A percentile compares a stretch with the other conserved stretches of the same genome.
Evolutionary conservation across 2,888 invertebrate genomes (phyloP).

Genomic region (Lochmaea capreae): DNA sequence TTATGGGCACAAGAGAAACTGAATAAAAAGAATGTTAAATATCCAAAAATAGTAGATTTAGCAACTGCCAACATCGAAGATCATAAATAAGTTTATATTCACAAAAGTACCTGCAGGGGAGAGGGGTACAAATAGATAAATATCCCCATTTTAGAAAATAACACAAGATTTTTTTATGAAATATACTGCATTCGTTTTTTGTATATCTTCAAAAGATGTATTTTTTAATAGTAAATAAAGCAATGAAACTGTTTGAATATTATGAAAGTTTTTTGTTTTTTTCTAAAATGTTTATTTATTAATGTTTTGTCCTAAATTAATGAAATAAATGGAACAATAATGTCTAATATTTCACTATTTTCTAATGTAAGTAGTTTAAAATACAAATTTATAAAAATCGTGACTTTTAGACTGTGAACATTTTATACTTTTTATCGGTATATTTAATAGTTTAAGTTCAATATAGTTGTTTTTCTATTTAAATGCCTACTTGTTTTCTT

Average conservation of each 20-base stretch:
- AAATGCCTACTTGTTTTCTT: conserved; percentile 6
- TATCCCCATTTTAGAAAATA: conserved; percentile 4
- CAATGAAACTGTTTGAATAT: not conserved
- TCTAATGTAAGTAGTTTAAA: conserved; percentile 24
- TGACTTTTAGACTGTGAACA: conserved; percentile 29
- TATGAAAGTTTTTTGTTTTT: not conserved
- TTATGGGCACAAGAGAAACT: conserved; percentile 97
- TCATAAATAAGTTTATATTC: conserved; percentile 49
- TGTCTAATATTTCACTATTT: conserved; percentile 20
- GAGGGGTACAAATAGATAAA: conserved; percentile 10
- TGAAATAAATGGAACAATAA: conserved; percentile 8
- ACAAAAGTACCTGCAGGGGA: conserved; percentile 39
- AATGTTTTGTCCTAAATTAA: not conserved
- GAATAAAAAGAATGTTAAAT: conserved; percentile 93
- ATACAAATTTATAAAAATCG: conserved; percentile 25
- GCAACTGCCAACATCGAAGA: conserved; percentile 85
- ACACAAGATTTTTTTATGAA: conserved; percentile 13
- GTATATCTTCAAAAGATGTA: not conserved
- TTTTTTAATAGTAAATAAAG: conserved; percentile 2
- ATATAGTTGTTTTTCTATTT: conserved; percentile 22
- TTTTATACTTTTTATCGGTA: conserved; percentile 35
- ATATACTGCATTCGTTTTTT: not conserved
- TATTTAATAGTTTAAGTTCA: conserved; percentile 26
- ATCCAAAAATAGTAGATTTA: conserved; percentile 94
- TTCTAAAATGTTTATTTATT: conserved; percentile 9